Evolutionary conservation across 2,797 vertebrate genomes (phyloP), one percentile per base, ranked within the genome.

Genomic region (Staurois parvus): DNA sequence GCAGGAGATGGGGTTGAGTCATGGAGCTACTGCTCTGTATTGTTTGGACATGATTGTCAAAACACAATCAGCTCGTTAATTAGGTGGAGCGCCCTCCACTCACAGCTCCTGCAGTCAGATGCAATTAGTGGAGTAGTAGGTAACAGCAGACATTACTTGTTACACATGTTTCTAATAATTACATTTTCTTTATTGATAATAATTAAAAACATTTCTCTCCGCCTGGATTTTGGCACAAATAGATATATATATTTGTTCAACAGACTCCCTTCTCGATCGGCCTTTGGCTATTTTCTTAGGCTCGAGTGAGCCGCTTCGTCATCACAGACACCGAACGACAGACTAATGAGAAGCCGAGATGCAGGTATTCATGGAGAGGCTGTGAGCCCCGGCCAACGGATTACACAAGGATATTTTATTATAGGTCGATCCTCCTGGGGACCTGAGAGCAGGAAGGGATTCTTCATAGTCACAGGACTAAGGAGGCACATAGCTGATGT

Each of bases 81-180:
- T 89, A 89, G 84, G 83, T 83, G 24, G 37, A 68, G 86, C 84
- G 76, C 89, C 87, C 87, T 87, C 87, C 89, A 89, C 88, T 88
- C 19, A 70, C 88, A 72, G 26, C 83, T 52, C 75, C 0, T 84
- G 87, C 88, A 90, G 88, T 91, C 91, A 90, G 76, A 88, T 85
- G 85, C 84, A 89, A 89, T 92, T 90, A 89, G 73, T 0, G 0
- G 77, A 80, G 56, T 83, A 72, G 88, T 89, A 83, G 91, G 89
- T 90, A 91, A 90, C 88, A 85, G 88, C 87, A 85, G 86, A 79
- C 88, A 62, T 77, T 0, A 90, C 77, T 88, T 87, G 73, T 76
- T 78, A 76, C 92, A 93, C 78, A 90, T 93, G 92, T 85, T 92
- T 91, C 84, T 72, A 91, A 92, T 92, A 85, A 90, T 30, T 86